These are phyloP conservation scores for Reticulitermes speratus DNA, from an alignment of 1,140 invertebrate species.

Conservation along the genomic window DNA sequence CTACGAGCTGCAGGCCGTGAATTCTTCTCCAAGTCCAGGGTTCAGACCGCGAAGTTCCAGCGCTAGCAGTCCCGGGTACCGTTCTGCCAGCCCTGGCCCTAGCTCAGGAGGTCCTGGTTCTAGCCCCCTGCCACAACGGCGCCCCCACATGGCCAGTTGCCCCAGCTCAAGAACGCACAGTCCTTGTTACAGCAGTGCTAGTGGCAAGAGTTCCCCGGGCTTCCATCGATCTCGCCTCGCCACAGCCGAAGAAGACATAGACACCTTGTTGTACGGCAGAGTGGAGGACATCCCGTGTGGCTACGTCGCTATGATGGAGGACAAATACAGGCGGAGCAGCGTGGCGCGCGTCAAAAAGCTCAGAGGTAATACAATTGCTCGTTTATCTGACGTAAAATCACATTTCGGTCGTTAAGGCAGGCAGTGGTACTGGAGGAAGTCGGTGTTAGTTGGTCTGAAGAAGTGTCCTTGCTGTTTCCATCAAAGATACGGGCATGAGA, in stretches of 20 bases:
- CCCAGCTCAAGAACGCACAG: conserved; percentile 40
- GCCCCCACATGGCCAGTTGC: conserved; percentile 37
- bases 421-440: too few species aligned
- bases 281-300: conserved; percentile 40
- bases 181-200: conserved; percentile 36
- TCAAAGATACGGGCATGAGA: too few species aligned
- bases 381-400: too few species aligned
- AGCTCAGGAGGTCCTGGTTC: neutral
- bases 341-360: conserved; percentile 41
- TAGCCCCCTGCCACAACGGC: conserved; percentile 30
- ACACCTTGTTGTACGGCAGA: conserved; percentile 45
- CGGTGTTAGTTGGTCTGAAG: too few species aligned
- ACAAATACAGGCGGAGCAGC: conserved; percentile 42
- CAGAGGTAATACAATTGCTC: conserved; percentile 36
- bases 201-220: neutral
- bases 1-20: conserved; percentile 37
- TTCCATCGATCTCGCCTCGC: conserved; percentile 22
- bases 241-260: conserved; percentile 45
- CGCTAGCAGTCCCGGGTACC: conserved; percentile 34
- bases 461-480: too few species aligned
- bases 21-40: conserved; percentile 21
- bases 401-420: neutral
- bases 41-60: conserved; percentile 37
- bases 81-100: conserved; percentile 34
- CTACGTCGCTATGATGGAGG: conserved; percentile 44